Conservation (phyloP, 2,888 invertebrate genomes). For the Lissocephala sabroskyi region DNA sequence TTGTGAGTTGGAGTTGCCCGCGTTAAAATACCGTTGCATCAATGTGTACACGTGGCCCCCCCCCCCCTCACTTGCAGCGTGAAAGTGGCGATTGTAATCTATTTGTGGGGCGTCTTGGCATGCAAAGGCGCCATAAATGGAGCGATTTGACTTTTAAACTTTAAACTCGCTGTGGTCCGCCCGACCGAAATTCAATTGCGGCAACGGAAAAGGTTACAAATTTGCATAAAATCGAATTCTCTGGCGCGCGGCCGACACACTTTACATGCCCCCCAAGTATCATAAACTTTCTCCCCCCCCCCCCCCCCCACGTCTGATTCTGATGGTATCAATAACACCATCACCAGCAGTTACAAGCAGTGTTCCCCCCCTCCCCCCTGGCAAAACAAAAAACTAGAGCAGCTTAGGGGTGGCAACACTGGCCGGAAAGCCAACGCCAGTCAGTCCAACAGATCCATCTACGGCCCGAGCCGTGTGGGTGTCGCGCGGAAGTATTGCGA, state of each 20-base stretch:
- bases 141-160: slow-evolving; percentile 46
- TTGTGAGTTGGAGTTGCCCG: neutral
- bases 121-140: slow-evolving; percentile 3
- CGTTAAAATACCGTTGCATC: neutral
- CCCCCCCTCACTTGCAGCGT: slow-evolving; percentile 1
- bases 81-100: slow-evolving; percentile 37
- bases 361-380: no score
- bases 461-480: slow-evolving; percentile 48
- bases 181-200: slow-evolving; percentile 21
- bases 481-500: slow-evolving; percentile 6
- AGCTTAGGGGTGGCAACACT: slow-evolving; percentile 22
- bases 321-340: slow-evolving; percentile 45
- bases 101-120: slow-evolving; percentile 29
- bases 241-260: neutral
- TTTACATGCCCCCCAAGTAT: slow-evolving; percentile 6
- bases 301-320: neutral
- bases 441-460: slow-evolving; percentile 40
- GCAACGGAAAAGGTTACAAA: slow-evolving; percentile 46
- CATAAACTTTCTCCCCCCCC: slow-evolving; percentile 2
- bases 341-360: slow-evolving; percentile 24
- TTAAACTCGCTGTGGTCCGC: slow-evolving; percentile 45
- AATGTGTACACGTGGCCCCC: neutral
- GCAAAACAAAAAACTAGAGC: slow-evolving; percentile 27
- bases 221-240: slow-evolving; percentile 55
- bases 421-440: slow-evolving; percentile 47